Conservation (phyloP, 2,888 invertebrate genomes). For the Arrhopalites spinosus region DNA sequence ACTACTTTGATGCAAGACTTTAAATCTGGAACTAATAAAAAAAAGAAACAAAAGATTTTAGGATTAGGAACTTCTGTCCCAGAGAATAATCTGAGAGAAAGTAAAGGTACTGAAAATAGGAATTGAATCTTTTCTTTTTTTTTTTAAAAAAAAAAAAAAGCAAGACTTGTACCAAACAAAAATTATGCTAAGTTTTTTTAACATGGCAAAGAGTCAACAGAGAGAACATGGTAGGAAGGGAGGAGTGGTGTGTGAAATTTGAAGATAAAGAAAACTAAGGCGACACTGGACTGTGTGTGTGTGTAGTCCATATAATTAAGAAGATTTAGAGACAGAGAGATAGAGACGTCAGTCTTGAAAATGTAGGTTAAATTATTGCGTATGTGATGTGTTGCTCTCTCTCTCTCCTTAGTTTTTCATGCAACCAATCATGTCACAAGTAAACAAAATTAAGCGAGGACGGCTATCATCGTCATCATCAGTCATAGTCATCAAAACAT, state of each 20-base stretch:
- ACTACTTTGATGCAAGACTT: no score
- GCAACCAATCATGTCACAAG: not conserved
- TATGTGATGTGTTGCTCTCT: not conserved
- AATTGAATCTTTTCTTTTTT: no score
- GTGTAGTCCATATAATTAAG: not conserved
- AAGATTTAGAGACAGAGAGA: not conserved
- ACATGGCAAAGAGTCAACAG: no score
- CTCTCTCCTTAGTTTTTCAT: not conserved
- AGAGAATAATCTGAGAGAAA: no score
- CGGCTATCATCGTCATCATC: not conserved
- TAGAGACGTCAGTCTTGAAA: not conserved
- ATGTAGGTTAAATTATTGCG: slow-evolving; percentile 25
- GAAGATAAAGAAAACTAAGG: not conserved
- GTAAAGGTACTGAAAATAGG: no score
- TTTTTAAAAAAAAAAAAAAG: no score
- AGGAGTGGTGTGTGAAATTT: not conserved
- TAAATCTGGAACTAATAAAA: no score
- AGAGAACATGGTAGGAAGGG: not conserved
- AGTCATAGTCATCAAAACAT: not conserved
- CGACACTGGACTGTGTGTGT: not conserved
- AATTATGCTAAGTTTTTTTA: no score
- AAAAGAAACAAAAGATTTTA: no score
- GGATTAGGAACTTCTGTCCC: no score
- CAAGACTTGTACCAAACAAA: no score
- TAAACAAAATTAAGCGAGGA: not conserved